phyloP scores from a whole-genome alignment of 2,113 vertebrate genomes.

The Calypte anna region DNA sequence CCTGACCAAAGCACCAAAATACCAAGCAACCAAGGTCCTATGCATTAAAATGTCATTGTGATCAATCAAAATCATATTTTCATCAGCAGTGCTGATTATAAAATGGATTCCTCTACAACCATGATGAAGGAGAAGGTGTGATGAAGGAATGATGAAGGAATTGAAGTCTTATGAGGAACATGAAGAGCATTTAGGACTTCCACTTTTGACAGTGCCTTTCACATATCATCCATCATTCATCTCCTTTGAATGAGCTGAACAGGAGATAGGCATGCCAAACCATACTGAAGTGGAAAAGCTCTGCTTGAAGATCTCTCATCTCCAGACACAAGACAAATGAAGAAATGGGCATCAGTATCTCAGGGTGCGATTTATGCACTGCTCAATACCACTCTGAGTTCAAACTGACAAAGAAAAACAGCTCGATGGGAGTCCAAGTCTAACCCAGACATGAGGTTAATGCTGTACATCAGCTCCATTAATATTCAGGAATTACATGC shows the following conservation, averaged over 20 bases:
- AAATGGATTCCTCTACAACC: not conserved
- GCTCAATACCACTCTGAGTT: not conserved
- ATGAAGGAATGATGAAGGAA: not conserved
- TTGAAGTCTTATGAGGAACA: not conserved
- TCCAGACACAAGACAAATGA: not conserved
- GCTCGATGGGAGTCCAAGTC: not conserved
- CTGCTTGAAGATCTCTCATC: not conserved
- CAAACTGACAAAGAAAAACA: not conserved
- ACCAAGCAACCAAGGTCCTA: not conserved
- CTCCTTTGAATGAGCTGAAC: not conserved
- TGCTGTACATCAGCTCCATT: not conserved
- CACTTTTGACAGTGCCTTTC: not conserved
- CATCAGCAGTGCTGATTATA: not conserved
- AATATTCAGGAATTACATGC: not conserved
- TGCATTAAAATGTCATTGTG: not conserved
- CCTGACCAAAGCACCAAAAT: not conserved
- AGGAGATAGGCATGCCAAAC: not conserved
- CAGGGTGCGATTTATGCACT: not conserved
- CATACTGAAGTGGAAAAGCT: not conserved
- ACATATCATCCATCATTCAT: not conserved
- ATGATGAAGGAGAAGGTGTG: rapidly evolving
- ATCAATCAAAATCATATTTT: not conserved
- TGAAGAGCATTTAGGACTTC: not conserved
- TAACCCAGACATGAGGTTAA: not conserved
- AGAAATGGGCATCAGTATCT: not conserved